Percentiles rank a stretch among this genome's conserved stretches.
These are phyloP conservation scores for Hypsibius dujardini DNA, from an alignment of 1,140 invertebrate species.

Conservation along the genomic window DNA sequence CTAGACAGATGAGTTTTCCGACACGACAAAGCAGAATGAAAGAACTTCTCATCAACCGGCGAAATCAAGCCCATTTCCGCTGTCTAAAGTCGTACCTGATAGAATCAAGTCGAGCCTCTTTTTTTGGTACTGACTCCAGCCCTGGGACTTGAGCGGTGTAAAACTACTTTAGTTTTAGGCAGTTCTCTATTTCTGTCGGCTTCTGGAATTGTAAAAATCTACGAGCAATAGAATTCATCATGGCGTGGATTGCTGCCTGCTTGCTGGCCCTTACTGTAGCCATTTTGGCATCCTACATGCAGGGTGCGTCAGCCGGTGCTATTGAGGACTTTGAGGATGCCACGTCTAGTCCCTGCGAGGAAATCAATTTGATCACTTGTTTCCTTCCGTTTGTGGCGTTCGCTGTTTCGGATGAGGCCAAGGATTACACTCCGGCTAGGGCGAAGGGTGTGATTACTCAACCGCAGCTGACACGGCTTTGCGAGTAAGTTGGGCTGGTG, in stretches of 20 bases:
- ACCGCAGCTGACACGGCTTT: constrained; percentile 82
- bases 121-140: too few species aligned
- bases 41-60: neutral
- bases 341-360: neutral
- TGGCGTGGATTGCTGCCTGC: neutral
- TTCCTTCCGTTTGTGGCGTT: neutral
- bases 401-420: neutral
- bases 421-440: neutral
- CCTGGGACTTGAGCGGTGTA: too few species aligned
- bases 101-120: too few species aligned
- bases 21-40: neutral
- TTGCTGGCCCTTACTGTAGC: neutral
- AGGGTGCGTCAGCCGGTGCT: neutral
- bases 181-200: neutral
- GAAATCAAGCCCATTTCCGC: neutral
- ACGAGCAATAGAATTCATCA: neutral
- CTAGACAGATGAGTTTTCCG: neutral
- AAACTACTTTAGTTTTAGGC: neutral
- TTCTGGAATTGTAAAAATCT: neutral
- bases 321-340: neutral
- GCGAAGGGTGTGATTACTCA: constrained; percentile 72
- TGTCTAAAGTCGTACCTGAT: neutral
- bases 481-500: neutral
- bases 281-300: neutral
- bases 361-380: neutral